Evolutionary conservation across 1,140 invertebrate species (phyloP).

Genomic region (Cataglyphis hispanica): DNA sequence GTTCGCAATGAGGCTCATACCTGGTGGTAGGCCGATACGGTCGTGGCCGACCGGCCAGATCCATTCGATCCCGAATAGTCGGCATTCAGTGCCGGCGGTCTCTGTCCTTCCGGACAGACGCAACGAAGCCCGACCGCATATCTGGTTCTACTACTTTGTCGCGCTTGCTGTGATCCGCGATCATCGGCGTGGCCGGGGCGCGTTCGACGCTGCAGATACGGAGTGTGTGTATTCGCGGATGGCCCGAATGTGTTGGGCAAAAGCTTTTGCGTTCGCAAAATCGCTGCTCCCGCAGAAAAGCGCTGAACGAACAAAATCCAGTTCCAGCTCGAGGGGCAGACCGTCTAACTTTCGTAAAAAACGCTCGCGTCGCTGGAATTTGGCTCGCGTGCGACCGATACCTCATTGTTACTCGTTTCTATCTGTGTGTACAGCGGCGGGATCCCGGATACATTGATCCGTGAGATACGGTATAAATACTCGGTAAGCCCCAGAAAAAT

Average conservation of each 20-base stretch:
- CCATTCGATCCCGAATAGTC: conserved; percentile 64
- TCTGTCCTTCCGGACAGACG: conserved; percentile 36
- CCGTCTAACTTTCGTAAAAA: conserved; percentile 54
- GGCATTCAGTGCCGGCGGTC: conserved; percentile 51
- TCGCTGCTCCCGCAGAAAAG: conserved; percentile 40
- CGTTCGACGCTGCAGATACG: conserved; percentile 41
- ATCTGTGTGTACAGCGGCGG: background rate
- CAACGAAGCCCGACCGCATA: conserved; percentile 57
- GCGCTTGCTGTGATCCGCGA: conserved; percentile 44
- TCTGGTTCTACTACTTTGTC: conserved; percentile 64
- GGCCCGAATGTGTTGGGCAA: background rate
- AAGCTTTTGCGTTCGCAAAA: conserved; percentile 41
- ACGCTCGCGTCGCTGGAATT: conserved; percentile 48
- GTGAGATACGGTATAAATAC: conserved; percentile 34
- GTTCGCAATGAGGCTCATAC: conserved; percentile 56
- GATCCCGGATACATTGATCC: conserved; percentile 12
- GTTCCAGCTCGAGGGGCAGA: conserved; percentile 33
- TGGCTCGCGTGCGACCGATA: conserved; percentile 46
- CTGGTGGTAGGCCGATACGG: conserved; percentile 60
- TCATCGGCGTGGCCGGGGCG: background rate
- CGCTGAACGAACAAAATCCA: conserved; percentile 32
- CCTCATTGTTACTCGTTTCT: conserved; percentile 46
- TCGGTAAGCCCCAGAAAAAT: background rate
- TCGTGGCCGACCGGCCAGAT: conserved; percentile 42
- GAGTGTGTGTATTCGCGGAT: background rate